A percentile compares a stretch with the other conserved stretches of the same genome.
These are phyloP conservation scores for Euwallacea similis DNA, from an alignment of 1,140 invertebrate species.

Conservation along the genomic window DNA sequence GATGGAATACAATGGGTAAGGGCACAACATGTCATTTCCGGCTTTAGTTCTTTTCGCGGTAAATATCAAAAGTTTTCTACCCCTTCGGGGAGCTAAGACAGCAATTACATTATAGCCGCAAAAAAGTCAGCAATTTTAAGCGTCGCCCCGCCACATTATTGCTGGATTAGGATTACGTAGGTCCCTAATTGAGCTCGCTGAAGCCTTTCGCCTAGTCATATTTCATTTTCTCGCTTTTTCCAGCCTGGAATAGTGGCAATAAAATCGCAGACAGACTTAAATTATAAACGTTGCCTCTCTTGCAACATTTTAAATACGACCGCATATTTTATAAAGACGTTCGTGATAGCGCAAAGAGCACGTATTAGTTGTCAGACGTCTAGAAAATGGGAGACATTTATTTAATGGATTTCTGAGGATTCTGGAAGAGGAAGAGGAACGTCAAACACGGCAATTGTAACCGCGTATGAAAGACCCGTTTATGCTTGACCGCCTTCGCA, in stretches of 20 bases:
- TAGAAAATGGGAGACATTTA: neutral
- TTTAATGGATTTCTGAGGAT: neutral
- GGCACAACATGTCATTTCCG: slow-evolving; percentile 22
- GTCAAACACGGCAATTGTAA: neutral
- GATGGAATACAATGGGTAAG: slow-evolving; percentile 41
- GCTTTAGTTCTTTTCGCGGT: slow-evolving; percentile 37
- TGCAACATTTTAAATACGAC: slow-evolving; percentile 13
- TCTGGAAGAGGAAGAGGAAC: neutral
- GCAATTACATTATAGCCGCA: too few relatives aligned
- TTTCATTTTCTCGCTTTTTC: neutral
- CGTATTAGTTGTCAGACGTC: slow-evolving; percentile 15
- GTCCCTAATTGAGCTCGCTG: slow-evolving; percentile 1
- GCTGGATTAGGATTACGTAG: neutral
- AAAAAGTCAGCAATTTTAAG: too few relatives aligned
- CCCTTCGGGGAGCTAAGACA: neutral
- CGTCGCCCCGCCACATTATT: neutral
- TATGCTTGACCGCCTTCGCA: neutral
- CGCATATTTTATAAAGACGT: slow-evolving; percentile 18
- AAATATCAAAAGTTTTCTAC: slow-evolving; percentile 41
- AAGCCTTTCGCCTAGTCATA: slow-evolving; percentile 3
- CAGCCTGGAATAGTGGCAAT: slow-evolving; percentile 9
- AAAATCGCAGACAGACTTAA: slow-evolving; percentile 22
- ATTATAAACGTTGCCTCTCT: slow-evolving; percentile 15
- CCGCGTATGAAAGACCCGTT: neutral
- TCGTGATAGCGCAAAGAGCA: slow-evolving; percentile 21